Conservation (phyloP, 2,113 vertebrate species). For the mouse (Mus musculus) region GRCm39 chr1:178727501-178728000, state of each 20-base stretch:
- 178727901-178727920: not conserved
- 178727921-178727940: not conserved
- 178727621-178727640: too few species aligned
- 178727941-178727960: not conserved
- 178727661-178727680: not conserved
- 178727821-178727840: not conserved
- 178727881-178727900: not conserved
- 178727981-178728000: not conserved
- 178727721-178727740: not conserved
- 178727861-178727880: not conserved
- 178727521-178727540: not conserved
- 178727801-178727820: not conserved
- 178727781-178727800: not conserved
- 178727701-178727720: not conserved
- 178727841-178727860: not conserved
- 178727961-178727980: not conserved
- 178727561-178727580: not conserved
- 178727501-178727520: not conserved
- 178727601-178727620: too few species aligned
- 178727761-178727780: not conserved
- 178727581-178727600: not conserved
- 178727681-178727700: fast-evolving
- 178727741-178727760: not conserved
- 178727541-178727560: not conserved
- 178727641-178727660: fast-evolving